Evolutionary conservation across 1,140 invertebrate genomes (phyloP), one percentile per base, ranked within the genome.

Genomic region (Stegodyphus dumicola): DNA sequence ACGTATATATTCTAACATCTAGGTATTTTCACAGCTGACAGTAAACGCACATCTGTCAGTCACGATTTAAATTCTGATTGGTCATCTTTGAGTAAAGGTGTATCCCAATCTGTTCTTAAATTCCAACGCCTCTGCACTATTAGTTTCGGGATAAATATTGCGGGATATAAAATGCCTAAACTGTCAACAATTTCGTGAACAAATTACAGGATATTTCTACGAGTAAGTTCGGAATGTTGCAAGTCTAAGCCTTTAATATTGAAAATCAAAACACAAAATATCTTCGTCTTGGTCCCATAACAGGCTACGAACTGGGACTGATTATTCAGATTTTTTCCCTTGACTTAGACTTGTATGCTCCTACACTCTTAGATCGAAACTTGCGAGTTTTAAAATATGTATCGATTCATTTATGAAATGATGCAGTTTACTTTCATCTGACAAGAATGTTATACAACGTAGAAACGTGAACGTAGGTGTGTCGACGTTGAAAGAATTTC

Each of bases 311-410:
- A 66, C 7, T n/a, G 7, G 65, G 7, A 66, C 17, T n/a, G 65
- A 66, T 66, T 66, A 6, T 66, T 66, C 65, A 11, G 17, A n/a
- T 7, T 66, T 17, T 6, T 66, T 17, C n/a, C 6, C 17, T n/a
- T 6, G n/a, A 7, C 6, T 11, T 11, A 66, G 7, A 17, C 6
- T n/a, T 11, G 65, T 66, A 66, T 66, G 65, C 17, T 66, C 65
- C 65, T n/a, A 66, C 10, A 7, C 65, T 17, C 65, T 66, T 66
- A 66, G n/a, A 66, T 66, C 65, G n/a, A 66, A 66, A 66, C 65
- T 10, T 11, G 11, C 17, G 7, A n/a, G 6, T n/a, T 11, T n/a
- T 17, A 66, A 66, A 11, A 66, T 66, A 11, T 66, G 6, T 66
- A 7, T 66, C 6, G 65, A 11, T 66, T 66, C 65, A n/a, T n/a